phyloP scores from a whole-genome alignment of 2,888 invertebrate genomes.

The Clanis bilineata region DNA sequence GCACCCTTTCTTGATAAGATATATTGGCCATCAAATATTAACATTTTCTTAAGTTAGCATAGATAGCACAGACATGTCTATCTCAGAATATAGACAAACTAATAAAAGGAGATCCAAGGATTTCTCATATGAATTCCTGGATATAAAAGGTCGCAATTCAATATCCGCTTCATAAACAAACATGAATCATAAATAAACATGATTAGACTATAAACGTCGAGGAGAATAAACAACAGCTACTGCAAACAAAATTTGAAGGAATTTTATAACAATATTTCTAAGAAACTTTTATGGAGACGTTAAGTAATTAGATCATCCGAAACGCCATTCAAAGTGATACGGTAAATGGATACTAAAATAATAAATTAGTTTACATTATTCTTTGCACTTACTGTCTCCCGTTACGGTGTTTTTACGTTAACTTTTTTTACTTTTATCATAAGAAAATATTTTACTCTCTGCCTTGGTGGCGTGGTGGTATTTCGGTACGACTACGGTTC shows the following conservation, averaged over 20 bases:
- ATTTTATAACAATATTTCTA: neutral
- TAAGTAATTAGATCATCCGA: neutral
- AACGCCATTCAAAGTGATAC: neutral
- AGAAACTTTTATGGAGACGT: neutral
- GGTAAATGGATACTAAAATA: constrained; percentile 5
- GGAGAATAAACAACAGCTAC: neutral
- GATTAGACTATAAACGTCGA: neutral
- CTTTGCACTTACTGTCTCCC: neutral
- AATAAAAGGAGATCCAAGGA: neutral
- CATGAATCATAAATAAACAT: neutral
- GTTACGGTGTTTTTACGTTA: neutral
- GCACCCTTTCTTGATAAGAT: too few species aligned
- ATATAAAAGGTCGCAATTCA: neutral
- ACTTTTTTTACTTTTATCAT: neutral
- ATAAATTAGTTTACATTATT: neutral
- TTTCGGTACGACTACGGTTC: too few species aligned
- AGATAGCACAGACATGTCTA: neutral
- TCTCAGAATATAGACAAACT: neutral
- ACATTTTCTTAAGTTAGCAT: too few species aligned
- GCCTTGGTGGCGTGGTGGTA: neutral
- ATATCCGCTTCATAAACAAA: neutral
- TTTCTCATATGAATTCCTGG: neutral
- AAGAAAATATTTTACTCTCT: neutral
- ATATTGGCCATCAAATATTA: too few species aligned
- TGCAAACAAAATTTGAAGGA: neutral